Evolutionary conservation across 2,797 vertebrate genomes (phyloP).

Genomic region (Artibeus lituratus): DNA sequence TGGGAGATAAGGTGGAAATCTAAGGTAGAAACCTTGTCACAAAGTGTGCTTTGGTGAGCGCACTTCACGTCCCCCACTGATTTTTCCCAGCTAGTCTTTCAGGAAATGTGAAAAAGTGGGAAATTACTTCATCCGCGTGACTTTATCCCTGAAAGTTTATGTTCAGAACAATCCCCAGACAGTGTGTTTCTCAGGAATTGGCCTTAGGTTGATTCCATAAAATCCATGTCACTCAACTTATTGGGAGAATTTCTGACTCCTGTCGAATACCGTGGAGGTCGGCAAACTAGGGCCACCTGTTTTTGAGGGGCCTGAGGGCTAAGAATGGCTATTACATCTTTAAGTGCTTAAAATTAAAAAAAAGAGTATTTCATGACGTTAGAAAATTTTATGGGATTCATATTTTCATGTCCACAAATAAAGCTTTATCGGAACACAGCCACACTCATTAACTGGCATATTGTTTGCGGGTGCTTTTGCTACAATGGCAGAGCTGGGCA

Average conservation of each 20-base stretch:
- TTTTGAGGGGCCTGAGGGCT: not conserved
- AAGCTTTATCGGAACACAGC: slow-evolving; percentile 69
- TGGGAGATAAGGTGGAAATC: not conserved
- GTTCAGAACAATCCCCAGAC: slow-evolving; percentile 3
- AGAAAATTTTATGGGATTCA: slow-evolving; percentile 51
- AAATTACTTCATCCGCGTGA: slow-evolving; percentile 22
- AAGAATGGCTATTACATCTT: slow-evolving; percentile 50
- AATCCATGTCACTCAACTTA: not conserved
- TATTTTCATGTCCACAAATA: slow-evolving; percentile 60
- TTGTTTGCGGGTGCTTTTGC: slow-evolving; percentile 39
- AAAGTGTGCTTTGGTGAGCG: not conserved
- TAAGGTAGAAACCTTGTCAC: not conserved
- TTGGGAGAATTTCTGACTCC: slow-evolving; percentile 34
- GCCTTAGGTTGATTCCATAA: slow-evolving; percentile 49
- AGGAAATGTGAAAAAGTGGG: slow-evolving; percentile 19
- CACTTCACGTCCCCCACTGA: rapidly evolving
- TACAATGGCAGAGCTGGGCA: slow-evolving; percentile 27
- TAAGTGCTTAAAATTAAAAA: slow-evolving; percentile 37
- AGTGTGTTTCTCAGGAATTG: not conserved
- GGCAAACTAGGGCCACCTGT: slow-evolving; percentile 47
- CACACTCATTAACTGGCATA: slow-evolving; percentile 40
- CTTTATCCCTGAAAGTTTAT: not conserved
- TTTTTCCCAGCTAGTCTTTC: not conserved
- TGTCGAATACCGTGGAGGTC: slow-evolving; percentile 25
- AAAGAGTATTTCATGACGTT: slow-evolving; percentile 26